A percentile compares a stretch with the other conserved stretches of the same genome.
Evolutionary conservation across 2,113 vertebrate genomes (phyloP).

Genomic region (Alouatta palliata): DNA sequence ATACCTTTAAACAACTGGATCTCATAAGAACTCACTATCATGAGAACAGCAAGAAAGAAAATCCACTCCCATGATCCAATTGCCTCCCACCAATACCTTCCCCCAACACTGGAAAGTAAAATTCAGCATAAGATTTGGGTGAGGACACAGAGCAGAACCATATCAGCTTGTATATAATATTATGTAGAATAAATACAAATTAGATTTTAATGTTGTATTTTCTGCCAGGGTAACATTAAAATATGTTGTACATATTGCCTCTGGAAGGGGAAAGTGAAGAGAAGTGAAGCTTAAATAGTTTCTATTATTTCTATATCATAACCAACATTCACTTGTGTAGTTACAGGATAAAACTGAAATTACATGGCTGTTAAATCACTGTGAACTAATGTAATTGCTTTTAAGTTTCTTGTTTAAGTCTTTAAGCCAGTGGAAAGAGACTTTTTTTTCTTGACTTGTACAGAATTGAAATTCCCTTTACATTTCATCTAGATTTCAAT

Average conservation of each 20-base stretch:
- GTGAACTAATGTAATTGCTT: constrained; percentile 29
- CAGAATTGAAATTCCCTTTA: constrained; percentile 51
- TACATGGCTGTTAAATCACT: constrained; percentile 45
- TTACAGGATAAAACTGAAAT: constrained; percentile 46
- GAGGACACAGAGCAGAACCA: too few relatives aligned
- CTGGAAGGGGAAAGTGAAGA: background rate
- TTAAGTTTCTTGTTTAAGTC: constrained; percentile 13
- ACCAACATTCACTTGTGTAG: background rate
- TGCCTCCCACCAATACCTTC: too few relatives aligned
- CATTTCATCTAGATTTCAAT: constrained; percentile 41
- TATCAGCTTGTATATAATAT: background rate
- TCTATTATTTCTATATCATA: background rate
- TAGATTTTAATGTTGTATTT: constrained; percentile 46
- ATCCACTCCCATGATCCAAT: too few relatives aligned
- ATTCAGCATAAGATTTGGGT: too few relatives aligned
- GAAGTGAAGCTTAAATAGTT: constrained; percentile 51
- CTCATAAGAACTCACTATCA: too few relatives aligned
- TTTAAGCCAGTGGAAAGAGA: background rate
- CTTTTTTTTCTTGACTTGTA: background rate
- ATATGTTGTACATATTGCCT: background rate
- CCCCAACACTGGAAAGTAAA: too few relatives aligned
- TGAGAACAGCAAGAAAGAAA: too few relatives aligned
- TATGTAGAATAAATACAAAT: constrained; percentile 25
- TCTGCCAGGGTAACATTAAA: background rate
- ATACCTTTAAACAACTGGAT: too few relatives aligned